Evolutionary conservation across 2,888 invertebrate species (phyloP).

Genomic region (Strigamia crassipes): DNA sequence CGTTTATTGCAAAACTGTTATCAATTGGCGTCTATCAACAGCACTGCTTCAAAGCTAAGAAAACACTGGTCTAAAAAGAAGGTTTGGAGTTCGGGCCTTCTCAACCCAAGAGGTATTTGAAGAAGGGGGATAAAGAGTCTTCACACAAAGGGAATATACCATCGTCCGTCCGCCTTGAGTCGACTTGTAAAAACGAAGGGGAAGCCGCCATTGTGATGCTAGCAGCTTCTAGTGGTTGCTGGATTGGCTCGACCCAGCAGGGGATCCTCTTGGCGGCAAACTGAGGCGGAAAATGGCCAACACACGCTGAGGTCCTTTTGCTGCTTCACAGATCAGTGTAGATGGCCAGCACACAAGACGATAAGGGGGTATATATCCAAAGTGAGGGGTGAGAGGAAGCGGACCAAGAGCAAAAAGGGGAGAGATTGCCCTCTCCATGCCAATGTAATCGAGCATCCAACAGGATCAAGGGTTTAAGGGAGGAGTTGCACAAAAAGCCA

Average conservation of each 20-base stretch:
- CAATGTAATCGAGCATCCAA: constrained; percentile 42
- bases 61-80: neutral
- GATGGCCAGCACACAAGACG: constrained; percentile 40
- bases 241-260: constrained; percentile 28
- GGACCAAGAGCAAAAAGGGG: constrained; percentile 36
- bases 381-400: constrained; percentile 6
- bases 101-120: neutral
- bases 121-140: neutral
- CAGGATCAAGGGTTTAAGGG: constrained; percentile 41
- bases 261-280: constrained; percentile 33
- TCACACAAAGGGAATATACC: constrained; percentile 10
- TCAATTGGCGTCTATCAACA: constrained; percentile 1
- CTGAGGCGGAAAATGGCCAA: constrained; percentile 42
- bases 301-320: constrained; percentile 35
- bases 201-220: constrained; percentile 33
- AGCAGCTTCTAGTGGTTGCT: constrained; percentile 24
- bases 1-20: constrained; percentile 34
- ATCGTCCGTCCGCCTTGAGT: constrained; percentile 15
- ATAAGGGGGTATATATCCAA: constrained; percentile 30
- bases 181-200: constrained; percentile 39
- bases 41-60: neutral
- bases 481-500: constrained; percentile 42
- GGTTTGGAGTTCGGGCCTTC: neutral
- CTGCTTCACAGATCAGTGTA: constrained; percentile 42
- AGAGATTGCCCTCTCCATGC: constrained; percentile 35